A percentile compares a stretch with the other conserved stretches of the same genome.
phyloP scores from a whole-genome alignment of 2,113 vertebrate species.

The Atlantisia rogersi region DNA sequence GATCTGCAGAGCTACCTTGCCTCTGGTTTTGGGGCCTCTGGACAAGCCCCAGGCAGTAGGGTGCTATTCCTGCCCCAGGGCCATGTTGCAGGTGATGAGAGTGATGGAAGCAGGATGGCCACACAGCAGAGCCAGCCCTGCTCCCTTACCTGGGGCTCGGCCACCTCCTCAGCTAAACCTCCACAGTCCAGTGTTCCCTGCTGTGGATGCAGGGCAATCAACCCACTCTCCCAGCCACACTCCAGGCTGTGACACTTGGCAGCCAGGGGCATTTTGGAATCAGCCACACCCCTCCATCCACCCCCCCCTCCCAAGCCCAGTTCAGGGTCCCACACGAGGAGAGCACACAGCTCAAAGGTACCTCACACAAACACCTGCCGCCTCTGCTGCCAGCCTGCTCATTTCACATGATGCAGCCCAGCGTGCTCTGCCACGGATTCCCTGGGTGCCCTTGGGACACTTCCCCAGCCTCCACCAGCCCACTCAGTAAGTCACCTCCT shows the following conservation, averaged over 20 bases:
- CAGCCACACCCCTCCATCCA: not conserved
- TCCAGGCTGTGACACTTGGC: not conserved
- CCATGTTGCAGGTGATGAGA: not conserved
- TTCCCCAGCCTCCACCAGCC: not conserved
- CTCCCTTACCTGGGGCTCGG: not conserved
- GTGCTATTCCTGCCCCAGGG: fast-evolving
- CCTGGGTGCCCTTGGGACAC: not conserved
- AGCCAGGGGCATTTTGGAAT: not conserved
- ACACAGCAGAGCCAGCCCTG: fast-evolving
- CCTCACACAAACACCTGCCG: fast-evolving
- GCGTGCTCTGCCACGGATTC: not conserved
- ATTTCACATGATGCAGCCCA: not conserved
- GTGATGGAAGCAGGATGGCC: not conserved
- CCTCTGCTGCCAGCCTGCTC: not conserved
- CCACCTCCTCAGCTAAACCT: not conserved
- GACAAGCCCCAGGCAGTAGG: not conserved
- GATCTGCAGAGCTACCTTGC: not conserved
- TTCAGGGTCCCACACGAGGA: not conserved
- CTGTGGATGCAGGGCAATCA: not conserved
- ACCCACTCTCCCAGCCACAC: fast-evolving
- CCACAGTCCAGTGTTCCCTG: not conserved
- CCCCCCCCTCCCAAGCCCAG: fast-evolving
- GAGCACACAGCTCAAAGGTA: fast-evolving
- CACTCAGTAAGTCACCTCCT: not conserved
- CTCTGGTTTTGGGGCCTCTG: not conserved